phyloP scores from a whole-genome alignment of 2,113 vertebrate genomes.

The Taurulus bubalis region DNA sequence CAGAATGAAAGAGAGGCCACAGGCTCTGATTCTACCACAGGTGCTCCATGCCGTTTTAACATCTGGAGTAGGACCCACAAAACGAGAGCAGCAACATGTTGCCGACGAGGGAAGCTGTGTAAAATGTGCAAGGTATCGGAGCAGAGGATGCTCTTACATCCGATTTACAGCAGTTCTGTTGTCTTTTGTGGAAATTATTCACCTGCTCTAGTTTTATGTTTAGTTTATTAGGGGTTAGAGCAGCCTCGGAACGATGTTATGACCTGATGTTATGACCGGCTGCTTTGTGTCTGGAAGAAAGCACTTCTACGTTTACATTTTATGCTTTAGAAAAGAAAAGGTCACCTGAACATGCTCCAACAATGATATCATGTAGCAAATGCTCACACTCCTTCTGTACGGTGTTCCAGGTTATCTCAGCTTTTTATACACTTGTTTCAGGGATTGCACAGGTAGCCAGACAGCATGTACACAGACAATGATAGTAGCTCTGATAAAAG shows the following conservation, averaged over 20 bases:
- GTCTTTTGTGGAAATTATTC: background rate
- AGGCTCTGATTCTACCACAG: slow-evolving; percentile 12
- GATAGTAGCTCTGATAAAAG: slow-evolving; percentile 24
- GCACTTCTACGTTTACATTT: slow-evolving; percentile 21
- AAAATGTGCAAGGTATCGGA: background rate
- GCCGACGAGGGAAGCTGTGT: background rate
- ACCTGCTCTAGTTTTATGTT: background rate
- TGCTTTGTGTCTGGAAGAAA: slow-evolving; percentile 27
- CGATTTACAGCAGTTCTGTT: background rate
- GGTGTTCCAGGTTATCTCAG: slow-evolving; percentile 10
- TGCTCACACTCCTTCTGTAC: background rate
- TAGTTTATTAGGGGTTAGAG: slow-evolving; percentile 16
- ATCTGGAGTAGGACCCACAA: background rate
- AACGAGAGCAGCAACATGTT: background rate
- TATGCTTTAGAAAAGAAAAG: slow-evolving; percentile 36
- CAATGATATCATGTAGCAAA: slow-evolving; percentile 11
- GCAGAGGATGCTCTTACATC: background rate
- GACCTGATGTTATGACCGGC: slow-evolving; percentile 9
- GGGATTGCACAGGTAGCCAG: slow-evolving; percentile 15
- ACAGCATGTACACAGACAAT: slow-evolving; percentile 3
- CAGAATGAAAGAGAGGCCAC: background rate
- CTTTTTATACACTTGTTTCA: background rate
- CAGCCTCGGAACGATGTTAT: slow-evolving; percentile 11
- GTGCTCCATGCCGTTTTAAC: background rate
- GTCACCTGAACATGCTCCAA: slow-evolving; percentile 17